Base-by-base conservation (phyloP, 2,797 vertebrate species). In the Notolepis coatsorum region DNA sequence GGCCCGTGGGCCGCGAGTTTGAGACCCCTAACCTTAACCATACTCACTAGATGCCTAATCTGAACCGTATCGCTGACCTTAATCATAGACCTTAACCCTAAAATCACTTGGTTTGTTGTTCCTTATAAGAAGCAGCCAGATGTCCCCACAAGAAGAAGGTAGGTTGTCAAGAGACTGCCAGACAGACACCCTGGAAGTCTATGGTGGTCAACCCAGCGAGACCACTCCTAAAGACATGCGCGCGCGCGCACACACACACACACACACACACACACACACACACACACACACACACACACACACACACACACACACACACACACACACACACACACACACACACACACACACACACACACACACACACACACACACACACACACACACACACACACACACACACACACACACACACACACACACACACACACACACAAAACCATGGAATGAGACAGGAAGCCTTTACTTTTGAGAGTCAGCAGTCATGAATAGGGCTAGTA, bases 321-420 rank as follows among this genome's bases (percentile, higher is more conserved):
- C 42, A 57, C 38, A 8, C 38, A 30, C 27, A 23, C 54, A 43
- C 54, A 43, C 54, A 25, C 39, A 20, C 25, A 21, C 47, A 9
- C 17, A 31, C 59, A 24, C 24, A 15, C 45, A 20, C 46, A 21
- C 24, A 39, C 31, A 49, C 37, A 28, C 35, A 41, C 9, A 7
- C 46, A 41, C 43, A 13, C 43, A 24, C 43, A 27, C 45, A 27
- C 45, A 27, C 24, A 4, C 45, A 27, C 45, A 27, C 45, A 27
- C 45, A 27, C 45, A 27, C 45, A 27, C 45, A 8, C 45, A 3
- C 45, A 27, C 24, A 47, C 45, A 27, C 45, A n/a, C 45, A 47
- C 24, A 18, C 24, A 51, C 47, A 30, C 23, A 50, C 28, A 35
- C 28, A 17, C 42, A 30, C 24, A 12, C 18, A 43, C 42, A 57